Evolutionary conservation across 30 jellyfish, hydroid and myxozoan genomes (phyloP), one percentile per base, ranked within the genome.

Genomic region (Aurelia aurita complex sp. Pacific): DNA sequence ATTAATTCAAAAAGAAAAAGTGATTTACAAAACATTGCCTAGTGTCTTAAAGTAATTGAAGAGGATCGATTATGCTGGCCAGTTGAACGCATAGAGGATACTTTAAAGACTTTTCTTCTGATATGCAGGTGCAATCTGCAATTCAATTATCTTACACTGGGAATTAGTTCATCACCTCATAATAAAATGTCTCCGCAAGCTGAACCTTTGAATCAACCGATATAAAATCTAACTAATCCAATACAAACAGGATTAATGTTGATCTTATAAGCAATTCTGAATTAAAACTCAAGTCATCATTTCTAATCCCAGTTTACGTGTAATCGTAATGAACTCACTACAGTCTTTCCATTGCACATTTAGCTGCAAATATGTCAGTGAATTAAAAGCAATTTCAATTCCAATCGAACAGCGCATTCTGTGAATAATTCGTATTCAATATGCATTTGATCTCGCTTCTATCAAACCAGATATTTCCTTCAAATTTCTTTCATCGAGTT

Each of bases 1-100:
- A 84, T 84, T 73, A 84, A 84, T 84, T 77, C 76, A 73, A 64
- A 66, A 84, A 84, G 87, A 69, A 79, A 79, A 67, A 65, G 74
- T 74, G 93, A 84, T 84, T 84, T 84, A 79, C 43, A 84, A 62
- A 74, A 74, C 87, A 84, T 84, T 84, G 82, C 67, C 84, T 29
- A 36, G 57, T 64, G 93, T 60, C 87, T 62, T 61, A 15, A 1
- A 46, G 77, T 84, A 74, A 84, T 84, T 15, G 93, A 36, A n/a
- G 10, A 32, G 82, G 78, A 73, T 73, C 70, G 87, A 54, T 63
- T 70, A 73, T 72, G 70, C 42, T 72, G 75, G 50, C 66, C 93
- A 77, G 73, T 75, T 86, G 62, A 15, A 60, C 34, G 55, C 32
- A 73, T 73, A 61, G 63, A 73, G 55, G 82, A 7, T n/a, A 69